phyloP scores from a whole-genome alignment of 1,140 invertebrate species.

The Cardiocondyla obscurior region DNA sequence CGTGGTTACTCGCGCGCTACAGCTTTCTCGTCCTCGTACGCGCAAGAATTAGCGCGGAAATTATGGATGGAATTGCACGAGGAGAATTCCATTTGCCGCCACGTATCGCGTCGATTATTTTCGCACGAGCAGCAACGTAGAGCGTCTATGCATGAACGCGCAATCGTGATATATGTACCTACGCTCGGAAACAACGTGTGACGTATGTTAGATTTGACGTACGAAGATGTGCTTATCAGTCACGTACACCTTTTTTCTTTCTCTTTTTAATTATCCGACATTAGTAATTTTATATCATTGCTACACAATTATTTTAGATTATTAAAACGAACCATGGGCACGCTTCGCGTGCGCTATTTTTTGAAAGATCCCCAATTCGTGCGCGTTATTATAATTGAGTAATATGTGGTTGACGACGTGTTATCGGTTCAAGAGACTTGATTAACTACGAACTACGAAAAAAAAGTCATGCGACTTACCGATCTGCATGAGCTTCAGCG shows the following conservation, averaged over 20 bases:
- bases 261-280: no score
- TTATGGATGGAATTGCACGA: background rate
- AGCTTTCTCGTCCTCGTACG: constrained; percentile 9
- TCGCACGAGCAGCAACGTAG: background rate
- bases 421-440: no score
- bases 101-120: constrained; percentile 35
- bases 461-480: no score
- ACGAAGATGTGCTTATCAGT: background rate
- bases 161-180: background rate
- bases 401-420: no score
- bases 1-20: constrained; percentile 26
- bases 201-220: background rate
- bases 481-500: no score
- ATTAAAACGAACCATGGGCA: no score
- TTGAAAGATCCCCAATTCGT: no score
- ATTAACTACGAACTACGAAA: no score
- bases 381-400: no score
- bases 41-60: constrained; percentile 36
- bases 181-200: background rate
- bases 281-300: no score
- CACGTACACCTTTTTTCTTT: background rate
- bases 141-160: constrained; percentile 2
- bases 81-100: background rate
- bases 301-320: background rate
- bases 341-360: no score